Conservation (phyloP, 2,888 invertebrate genomes). For the Thalpophila matura region DNA sequence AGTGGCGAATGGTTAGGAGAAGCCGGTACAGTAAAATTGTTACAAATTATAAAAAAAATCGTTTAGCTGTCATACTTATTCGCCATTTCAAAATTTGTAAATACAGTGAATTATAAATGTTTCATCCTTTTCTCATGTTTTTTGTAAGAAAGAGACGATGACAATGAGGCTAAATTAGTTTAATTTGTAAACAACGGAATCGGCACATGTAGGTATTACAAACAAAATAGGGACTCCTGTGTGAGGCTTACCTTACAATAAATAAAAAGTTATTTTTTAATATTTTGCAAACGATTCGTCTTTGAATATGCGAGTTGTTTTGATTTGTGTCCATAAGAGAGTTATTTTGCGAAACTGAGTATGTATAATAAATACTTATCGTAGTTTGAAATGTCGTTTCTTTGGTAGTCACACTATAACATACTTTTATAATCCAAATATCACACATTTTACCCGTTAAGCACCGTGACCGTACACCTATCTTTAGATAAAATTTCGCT, state of each 20-base stretch:
- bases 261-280: neutral
- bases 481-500: constrained; percentile 62
- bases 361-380: constrained; percentile 52
- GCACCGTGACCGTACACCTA: constrained; percentile 70
- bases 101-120: no score
- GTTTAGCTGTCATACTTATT: no score
- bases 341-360: constrained; percentile 32
- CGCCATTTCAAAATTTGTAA: no score
- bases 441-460: constrained; percentile 79
- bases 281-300: constrained; percentile 4
- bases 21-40: no score
- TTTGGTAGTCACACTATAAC: constrained; percentile 73
- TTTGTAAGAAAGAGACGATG: no score
- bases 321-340: constrained; percentile 11
- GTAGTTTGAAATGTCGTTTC: constrained; percentile 66
- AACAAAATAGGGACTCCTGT: constrained; percentile 10
- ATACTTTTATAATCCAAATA: constrained; percentile 72
- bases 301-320: constrained; percentile 21
- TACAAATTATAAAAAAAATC: no score
- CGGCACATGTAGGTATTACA: no score
- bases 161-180: no score
- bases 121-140: no score
- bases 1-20: no score
- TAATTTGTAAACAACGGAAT: no score
- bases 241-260: constrained; percentile 2